Base-by-base conservation (phyloP, 37 sponge, comb jelly and placozoan genomes). In the Halichondria panicea region DNA sequence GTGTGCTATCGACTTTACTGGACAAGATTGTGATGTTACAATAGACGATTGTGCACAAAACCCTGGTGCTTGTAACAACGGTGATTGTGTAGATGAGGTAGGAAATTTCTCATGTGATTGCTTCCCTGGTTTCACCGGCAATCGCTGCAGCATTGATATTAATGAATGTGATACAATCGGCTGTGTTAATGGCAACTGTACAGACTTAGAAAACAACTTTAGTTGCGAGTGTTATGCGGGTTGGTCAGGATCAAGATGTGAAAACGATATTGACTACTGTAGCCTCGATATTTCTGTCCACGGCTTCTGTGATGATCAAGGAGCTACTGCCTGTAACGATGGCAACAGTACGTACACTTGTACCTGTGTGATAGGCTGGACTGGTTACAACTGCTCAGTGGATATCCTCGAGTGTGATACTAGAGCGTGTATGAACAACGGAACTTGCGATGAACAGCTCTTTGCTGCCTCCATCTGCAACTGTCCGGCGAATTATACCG, bases 201-300 rank as follows among this genome's bases (percentile, higher is more conserved):
- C 24, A 25, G 79, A 78, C 39, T 36, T 67, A 12, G 27, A 74
- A 3, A 74, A 72, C 63, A 56, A 3, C 21, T 82, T 66, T 50
- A 55, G 4, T 4, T 92, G 93, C 71, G 38, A 9, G 12, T 92
- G 93, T 75, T 65, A 53, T 66, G 67, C 56, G 0, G 93, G 84
- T 22, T 92, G 68, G 57, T 83, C 84, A 59, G 92, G 92, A 5
- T 19, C 4, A 1, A 39, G 33, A 19, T 92, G 92, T 71, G 80
- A 87, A 4, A 41, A 68, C 0, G 69, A 80, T 46, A 90, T 90
- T 28, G 66, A 90, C 33, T 76, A 90, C 50, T 90, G 91, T 74
- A 62, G 55, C 63, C 31, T 18, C 63, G 7, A 13, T 48, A 48
- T 9, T 46, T 62, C 43, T 64, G 54, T 42, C 12, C 34, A 39